phyloP scores from a whole-genome alignment of 1,140 invertebrate species.

The Kradibia gibbosae region DNA sequence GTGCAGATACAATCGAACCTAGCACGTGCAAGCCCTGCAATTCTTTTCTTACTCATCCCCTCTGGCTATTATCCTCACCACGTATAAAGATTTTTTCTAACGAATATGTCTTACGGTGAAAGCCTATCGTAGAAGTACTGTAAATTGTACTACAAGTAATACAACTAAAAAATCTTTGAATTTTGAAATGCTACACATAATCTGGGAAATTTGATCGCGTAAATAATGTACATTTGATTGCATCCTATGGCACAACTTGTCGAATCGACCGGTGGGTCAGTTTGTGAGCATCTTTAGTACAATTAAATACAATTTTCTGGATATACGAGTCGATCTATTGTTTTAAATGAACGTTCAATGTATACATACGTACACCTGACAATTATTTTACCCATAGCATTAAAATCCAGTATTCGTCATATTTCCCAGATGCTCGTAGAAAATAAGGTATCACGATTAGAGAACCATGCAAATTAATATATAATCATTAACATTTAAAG shows the following conservation, averaged over 20 bases:
- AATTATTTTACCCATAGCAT: too few relatives aligned
- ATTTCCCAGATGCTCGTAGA: background rate
- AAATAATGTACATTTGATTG: background rate
- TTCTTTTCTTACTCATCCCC: background rate
- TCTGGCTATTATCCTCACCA: background rate
- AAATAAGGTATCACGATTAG: background rate
- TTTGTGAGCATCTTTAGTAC: background rate
- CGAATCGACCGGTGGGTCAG: background rate
- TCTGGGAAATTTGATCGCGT: background rate
- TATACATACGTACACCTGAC: background rate
- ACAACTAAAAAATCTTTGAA: background rate
- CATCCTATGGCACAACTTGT: background rate
- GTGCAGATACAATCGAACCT: background rate
- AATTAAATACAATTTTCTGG: background rate
- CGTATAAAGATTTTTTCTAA: background rate
- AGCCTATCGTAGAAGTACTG: background rate
- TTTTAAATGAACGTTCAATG: background rate
- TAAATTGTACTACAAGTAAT: background rate
- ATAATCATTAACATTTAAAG: background rate
- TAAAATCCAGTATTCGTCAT: background rate
- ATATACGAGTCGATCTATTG: background rate
- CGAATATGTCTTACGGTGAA: background rate
- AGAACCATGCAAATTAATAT: background rate
- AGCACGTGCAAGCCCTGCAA: background rate
- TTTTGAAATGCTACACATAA: background rate